These are phyloP conservation scores for Aspidoscelis tigris DNA, from an alignment of 2,113 vertebrate species.

Conservation along the genomic window DNA sequence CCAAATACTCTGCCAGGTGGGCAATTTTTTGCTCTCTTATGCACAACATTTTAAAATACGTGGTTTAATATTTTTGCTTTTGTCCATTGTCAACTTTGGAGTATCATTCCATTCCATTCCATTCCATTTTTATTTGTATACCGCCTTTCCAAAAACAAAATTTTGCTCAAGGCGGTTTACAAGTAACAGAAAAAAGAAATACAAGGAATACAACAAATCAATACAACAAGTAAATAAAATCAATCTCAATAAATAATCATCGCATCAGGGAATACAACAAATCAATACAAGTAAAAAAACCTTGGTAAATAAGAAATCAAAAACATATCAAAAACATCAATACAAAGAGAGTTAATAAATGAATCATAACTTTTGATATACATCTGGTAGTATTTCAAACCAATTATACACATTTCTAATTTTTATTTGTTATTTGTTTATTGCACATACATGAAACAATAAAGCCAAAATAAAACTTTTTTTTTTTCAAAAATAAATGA, in stretches of 20 bases:
- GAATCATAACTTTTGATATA: neutral
- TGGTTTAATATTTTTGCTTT: neutral
- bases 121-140: too few relatives aligned
- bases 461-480: conserved; percentile 52
- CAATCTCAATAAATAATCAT: too few relatives aligned
- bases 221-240: too few relatives aligned
- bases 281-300: too few relatives aligned
- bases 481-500: conserved; percentile 60
- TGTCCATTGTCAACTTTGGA: neutral
- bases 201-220: too few relatives aligned
- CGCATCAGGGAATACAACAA: too few relatives aligned
- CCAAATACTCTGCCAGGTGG: neutral
- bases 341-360: neutral
- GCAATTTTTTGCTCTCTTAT: neutral
- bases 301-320: too few relatives aligned
- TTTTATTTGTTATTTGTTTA: conserved; percentile 8
- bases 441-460: conserved; percentile 37
- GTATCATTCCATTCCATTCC: neutral
- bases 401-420: neutral
- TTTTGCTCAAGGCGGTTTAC: too few relatives aligned
- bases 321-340: neutral
- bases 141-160: too few relatives aligned
- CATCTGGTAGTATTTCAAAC: conserved; percentile 34
- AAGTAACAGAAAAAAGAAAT: too few relatives aligned
- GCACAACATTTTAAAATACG: neutral